These are phyloP conservation scores for Pseudolaguvia tuberculata DNA, from an alignment of 2,113 vertebrate genomes.

Conservation along the genomic window DNA sequence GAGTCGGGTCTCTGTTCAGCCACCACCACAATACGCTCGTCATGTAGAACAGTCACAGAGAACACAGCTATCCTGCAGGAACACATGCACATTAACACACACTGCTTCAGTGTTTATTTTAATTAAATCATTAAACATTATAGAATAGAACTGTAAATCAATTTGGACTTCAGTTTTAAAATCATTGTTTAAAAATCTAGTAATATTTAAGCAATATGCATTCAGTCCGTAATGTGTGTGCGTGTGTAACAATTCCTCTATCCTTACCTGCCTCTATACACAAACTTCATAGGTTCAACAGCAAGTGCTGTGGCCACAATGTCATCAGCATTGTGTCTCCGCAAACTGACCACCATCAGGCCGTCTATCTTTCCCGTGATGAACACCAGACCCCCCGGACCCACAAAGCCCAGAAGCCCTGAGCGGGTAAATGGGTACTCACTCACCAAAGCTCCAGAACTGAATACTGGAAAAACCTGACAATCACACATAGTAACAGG, in stretches of 20 bases:
- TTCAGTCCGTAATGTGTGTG: constrained; percentile 27
- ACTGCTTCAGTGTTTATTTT: no score
- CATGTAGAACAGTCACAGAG: constrained; percentile 90
- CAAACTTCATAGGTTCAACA: constrained; percentile 98
- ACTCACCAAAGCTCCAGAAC: constrained; percentile 85
- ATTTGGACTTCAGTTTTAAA: neutral
- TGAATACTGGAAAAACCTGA: constrained; percentile 91
- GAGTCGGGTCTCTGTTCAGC: constrained; percentile 97
- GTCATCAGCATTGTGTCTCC: constrained; percentile 95
- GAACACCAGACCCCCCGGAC: constrained; percentile 93
- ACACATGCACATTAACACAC: neutral
- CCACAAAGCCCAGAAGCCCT: constrained; percentile 90
- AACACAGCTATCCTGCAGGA: constrained; percentile 92
- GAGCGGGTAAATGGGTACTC: constrained; percentile 96
- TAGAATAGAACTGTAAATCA: neutral
- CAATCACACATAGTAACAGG: neutral
- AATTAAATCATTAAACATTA: neutral
- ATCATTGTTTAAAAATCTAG: no score
- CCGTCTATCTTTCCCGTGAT: constrained; percentile 99
- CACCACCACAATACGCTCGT: constrained; percentile 95
- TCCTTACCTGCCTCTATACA: constrained; percentile 93
- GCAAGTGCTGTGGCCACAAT: constrained; percentile 95
- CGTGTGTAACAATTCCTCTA: neutral
- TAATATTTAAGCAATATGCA: no score
- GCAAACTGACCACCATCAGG: constrained; percentile 94